These are phyloP conservation scores for Taphrorychus bicolor DNA, from an alignment of 2,888 invertebrate species.

Conservation along the genomic window DNA sequence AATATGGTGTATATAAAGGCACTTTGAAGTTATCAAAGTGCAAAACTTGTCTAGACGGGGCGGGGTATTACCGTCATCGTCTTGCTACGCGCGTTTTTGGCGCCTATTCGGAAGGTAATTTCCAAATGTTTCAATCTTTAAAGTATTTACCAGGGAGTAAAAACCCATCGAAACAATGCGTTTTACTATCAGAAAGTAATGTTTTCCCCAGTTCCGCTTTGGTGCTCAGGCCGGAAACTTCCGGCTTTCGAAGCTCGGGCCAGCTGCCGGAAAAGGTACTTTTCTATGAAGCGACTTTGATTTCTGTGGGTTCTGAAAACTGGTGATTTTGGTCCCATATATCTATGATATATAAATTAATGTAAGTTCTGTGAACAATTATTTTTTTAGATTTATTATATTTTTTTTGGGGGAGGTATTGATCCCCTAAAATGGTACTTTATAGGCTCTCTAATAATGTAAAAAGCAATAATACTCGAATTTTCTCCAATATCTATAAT, in stretches of 20 bases:
- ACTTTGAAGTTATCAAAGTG: conserved; percentile 57
- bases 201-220: conserved; percentile 29
- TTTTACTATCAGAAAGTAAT: conserved; percentile 19
- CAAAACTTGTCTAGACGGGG: conserved; percentile 42
- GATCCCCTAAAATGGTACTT: background rate
- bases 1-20: conserved; percentile 42
- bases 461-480: conserved; percentile 1
- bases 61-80: conserved; percentile 56
- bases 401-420: conserved; percentile 3
- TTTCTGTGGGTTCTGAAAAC: conserved; percentile 47
- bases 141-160: conserved; percentile 59
- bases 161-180: conserved; percentile 13
- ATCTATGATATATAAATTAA: conserved; percentile 93
- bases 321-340: conserved; percentile 84
- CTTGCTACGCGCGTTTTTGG: conserved; percentile 44
- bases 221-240: conserved; percentile 49
- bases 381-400: conserved; percentile 5
- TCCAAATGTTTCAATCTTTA: conserved; percentile 57
- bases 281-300: conserved; percentile 6
- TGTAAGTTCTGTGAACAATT: conserved; percentile 94
- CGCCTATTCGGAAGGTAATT: conserved; percentile 63
- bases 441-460: conserved; percentile 14
- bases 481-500: conserved; percentile 6
- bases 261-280: conserved; percentile 29
- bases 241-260: conserved; percentile 52